Evolutionary conservation across 53 echinoderm and acorn worm genomes (phyloP).

Genomic region (Apostichopus leukothele): DNA sequence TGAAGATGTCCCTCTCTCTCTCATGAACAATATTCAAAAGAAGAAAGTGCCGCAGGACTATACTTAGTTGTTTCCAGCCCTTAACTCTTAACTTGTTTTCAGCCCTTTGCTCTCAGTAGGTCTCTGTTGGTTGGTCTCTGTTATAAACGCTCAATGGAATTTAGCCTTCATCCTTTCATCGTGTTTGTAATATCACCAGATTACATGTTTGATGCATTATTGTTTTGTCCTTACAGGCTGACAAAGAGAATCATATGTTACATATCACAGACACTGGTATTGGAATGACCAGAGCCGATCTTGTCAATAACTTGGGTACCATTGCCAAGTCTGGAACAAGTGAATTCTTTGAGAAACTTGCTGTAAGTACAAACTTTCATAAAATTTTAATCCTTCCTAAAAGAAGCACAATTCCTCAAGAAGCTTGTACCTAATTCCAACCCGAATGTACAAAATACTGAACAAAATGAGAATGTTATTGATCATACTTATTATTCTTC

Average conservation of each 20-base stretch:
- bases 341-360: constrained; percentile 96
- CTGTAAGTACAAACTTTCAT: constrained; percentile 55
- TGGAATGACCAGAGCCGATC: constrained; percentile 92
- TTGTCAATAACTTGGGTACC: constrained; percentile 90
- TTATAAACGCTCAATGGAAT: too few species aligned
- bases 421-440: too few species aligned
- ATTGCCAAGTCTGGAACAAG: constrained; percentile 99
- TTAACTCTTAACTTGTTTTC: too few species aligned
- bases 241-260: constrained; percentile 97
- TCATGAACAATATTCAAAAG: not conserved
- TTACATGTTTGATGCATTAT: too few species aligned
- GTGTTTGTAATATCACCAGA: too few species aligned
- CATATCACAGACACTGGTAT: constrained; percentile 95
- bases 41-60: not conserved
- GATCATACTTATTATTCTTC: too few species aligned
- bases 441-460: not conserved
- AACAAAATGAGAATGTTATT: too few species aligned
- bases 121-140: too few species aligned
- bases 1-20: not conserved
- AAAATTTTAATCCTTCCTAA: not conserved
- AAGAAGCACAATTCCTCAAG: too few species aligned
- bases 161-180: too few species aligned
- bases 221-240: constrained; percentile 62
- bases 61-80: too few species aligned
- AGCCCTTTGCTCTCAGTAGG: too few species aligned